Conservation (phyloP, 1,140 invertebrate genomes). For the Tribolium madens region DNA sequence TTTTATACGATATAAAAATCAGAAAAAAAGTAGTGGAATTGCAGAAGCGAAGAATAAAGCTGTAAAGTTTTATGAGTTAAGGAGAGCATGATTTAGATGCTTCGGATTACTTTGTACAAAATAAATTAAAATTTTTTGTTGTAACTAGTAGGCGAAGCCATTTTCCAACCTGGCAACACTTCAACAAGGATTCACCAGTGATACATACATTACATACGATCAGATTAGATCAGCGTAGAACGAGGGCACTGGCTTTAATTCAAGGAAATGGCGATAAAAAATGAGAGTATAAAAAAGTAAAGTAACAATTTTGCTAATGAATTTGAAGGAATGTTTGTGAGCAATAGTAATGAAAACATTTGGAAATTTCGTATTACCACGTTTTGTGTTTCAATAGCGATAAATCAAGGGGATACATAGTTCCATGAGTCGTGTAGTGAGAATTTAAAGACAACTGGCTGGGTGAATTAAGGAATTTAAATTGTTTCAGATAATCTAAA, state of each 20-base stretch:
- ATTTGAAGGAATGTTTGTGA: background rate
- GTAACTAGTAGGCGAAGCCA: background rate
- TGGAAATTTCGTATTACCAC: conserved; percentile 25
- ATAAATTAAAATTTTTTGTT: background rate
- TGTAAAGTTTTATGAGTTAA: conserved; percentile 12
- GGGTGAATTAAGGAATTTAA: conserved; percentile 30
- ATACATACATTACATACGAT: background rate
- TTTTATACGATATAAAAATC: conserved; percentile 11
- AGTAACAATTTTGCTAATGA: background rate
- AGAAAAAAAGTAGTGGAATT: background rate
- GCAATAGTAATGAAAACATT: background rate
- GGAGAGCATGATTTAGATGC: background rate
- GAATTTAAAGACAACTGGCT: conserved; percentile 40
- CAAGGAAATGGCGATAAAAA: background rate
- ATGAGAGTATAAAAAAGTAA: background rate
- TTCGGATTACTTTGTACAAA: conserved; percentile 3
- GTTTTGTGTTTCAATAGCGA: conserved; percentile 6
- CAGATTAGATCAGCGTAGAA: background rate
- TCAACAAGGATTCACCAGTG: background rate
- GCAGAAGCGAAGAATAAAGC: background rate
- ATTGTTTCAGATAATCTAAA: conserved; percentile 35
- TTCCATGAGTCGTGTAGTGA: conserved; percentile 1
- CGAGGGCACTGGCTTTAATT: background rate
- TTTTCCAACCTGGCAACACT: conserved; percentile 5
- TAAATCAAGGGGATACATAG: conserved; percentile 25